Base-by-base conservation (phyloP, 1,140 invertebrate genomes). In the Heliconius hermathena region DNA sequence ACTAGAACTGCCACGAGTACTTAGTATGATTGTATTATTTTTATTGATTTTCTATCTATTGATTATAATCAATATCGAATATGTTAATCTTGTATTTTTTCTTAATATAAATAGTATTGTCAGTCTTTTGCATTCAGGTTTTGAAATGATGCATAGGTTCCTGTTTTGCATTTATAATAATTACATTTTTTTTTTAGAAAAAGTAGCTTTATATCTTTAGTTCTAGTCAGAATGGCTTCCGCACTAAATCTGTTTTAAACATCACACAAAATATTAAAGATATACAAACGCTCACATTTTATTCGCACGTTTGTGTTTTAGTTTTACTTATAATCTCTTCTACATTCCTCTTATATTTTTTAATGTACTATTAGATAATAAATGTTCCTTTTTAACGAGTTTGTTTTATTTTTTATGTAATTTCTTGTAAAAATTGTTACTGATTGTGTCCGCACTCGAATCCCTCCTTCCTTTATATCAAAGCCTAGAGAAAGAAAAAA, bases 211-310 rank as follows among this genome's bases (percentile, higher is more conserved):
- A 60, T 70, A 77, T 83, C 80, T 83, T 85, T 91, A 90, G 86
- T 86, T 92, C 91, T 92, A 92, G 90, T 92, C 91, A 91, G 80
- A 82, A 80, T 82, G 82, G 83, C 91, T 91, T 92, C 89, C 88
- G 88, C 75, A 82, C 84, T 73, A 73, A 77, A 78, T 81, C 76
- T 66, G 78, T 78, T 84, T 78, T 75, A 82, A 83, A 83, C 89
- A 90, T 89, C 89, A 91, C 89, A 91, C 82, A 66, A 29, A 66
- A 29, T 79, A 18, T 74, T 80, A 83, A 73, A 80, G 79, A 82
- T 80, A 79, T 80, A 73, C 60, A 66, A 16, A 26, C 60, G 76
- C 74, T 76, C 87, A 89, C 85, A 79, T 86, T 88, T 86, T 86
- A 83, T 84, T 85, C 80, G 86, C 85, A 90, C 84, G 70, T 76